Evolutionary conservation across 2,888 invertebrate genomes (phyloP).

Genomic region (Mimas tiliae): DNA sequence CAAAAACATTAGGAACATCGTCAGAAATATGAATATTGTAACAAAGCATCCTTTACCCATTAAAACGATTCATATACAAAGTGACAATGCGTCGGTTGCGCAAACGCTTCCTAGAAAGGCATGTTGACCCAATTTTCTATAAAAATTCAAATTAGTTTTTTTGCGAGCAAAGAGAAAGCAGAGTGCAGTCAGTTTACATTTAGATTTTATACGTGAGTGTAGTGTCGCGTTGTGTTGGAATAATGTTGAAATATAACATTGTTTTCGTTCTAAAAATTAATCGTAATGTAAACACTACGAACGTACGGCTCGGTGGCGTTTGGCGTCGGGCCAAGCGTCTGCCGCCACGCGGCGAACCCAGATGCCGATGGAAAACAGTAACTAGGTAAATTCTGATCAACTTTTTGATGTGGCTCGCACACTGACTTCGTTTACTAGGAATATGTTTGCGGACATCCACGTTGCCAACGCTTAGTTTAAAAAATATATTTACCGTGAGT

Average conservation of each 20-base stretch:
- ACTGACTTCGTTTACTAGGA: constrained; percentile 15
- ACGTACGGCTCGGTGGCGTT: constrained; percentile 46
- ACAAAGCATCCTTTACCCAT: constrained; percentile 33
- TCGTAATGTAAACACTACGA: constrained; percentile 51
- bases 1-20: neutral
- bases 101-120: constrained; percentile 67
- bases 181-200: constrained; percentile 58
- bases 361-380: constrained; percentile 59
- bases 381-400: constrained; percentile 51
- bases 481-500: constrained; percentile 5
- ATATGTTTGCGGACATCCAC: constrained; percentile 17
- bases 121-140: constrained; percentile 74
- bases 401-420: constrained; percentile 34
- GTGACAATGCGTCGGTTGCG: constrained; percentile 46
- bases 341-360: constrained; percentile 51
- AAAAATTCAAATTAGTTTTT: constrained; percentile 81
- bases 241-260: constrained; percentile 49
- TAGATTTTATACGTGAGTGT: constrained; percentile 70
- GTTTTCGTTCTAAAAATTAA: constrained; percentile 53
- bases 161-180: constrained; percentile 79
- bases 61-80: constrained; percentile 35
- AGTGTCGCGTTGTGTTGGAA: constrained; percentile 56
- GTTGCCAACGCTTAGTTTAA: constrained; percentile 4
- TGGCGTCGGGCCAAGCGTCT: constrained; percentile 56
- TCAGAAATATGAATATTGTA: constrained; percentile 5